A percentile compares a stretch with the other conserved stretches of the same genome.
Conservation (phyloP, 2,113 vertebrate species). For the Anhinga rufa region DNA sequence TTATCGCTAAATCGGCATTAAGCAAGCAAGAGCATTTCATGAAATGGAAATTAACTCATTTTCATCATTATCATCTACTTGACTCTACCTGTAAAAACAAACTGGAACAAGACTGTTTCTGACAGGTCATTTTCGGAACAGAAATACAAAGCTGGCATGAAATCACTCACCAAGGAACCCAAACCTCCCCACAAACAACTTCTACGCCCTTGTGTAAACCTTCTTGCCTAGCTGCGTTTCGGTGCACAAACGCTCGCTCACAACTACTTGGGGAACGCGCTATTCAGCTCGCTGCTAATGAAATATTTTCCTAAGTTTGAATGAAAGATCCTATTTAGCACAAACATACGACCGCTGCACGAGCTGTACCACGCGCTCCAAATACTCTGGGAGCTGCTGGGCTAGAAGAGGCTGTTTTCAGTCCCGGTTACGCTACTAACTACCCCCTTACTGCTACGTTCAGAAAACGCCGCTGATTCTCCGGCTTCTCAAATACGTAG, state of each 20-base stretch:
- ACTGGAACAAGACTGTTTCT: background rate
- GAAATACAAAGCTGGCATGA: background rate
- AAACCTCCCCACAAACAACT: background rate
- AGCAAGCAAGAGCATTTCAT: background rate
- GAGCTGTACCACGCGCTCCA: background rate
- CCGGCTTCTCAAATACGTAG: background rate
- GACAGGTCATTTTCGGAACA: background rate
- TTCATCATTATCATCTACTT: constrained; percentile 14
- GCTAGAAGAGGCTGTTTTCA: background rate
- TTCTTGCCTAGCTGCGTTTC: background rate
- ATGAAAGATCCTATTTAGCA: background rate
- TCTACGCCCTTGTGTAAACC: background rate
- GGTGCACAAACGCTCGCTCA: background rate
- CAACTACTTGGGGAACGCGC: background rate
- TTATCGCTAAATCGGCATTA: background rate
- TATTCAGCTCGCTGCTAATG: background rate
- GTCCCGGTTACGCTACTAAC: fast-evolving
- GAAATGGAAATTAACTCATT: constrained; percentile 22
- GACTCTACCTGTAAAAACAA: constrained; percentile 16
- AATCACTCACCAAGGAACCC: background rate
- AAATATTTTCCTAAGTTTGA: background rate
- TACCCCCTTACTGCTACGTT: background rate
- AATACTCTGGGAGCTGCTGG: background rate
- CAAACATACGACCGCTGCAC: background rate
- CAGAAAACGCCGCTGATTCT: background rate